Conservation (phyloP, 2,888 invertebrate genomes). For the Drosophila cracens region DNA sequence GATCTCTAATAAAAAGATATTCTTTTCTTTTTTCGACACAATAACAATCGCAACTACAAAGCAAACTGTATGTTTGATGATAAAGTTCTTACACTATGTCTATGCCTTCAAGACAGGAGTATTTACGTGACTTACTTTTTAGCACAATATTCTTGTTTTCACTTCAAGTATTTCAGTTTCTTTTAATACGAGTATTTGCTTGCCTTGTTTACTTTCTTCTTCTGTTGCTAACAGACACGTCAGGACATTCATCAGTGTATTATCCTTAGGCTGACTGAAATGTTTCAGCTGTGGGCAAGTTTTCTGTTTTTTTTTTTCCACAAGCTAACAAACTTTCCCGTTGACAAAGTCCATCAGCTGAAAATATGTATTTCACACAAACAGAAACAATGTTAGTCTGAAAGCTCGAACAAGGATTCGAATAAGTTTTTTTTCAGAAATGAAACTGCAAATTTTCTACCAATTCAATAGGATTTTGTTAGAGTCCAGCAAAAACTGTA, state of each 20-base stretch:
- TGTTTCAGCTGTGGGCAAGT: constrained; percentile 15
- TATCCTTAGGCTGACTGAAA: constrained; percentile 3
- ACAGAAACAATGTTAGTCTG: neutral
- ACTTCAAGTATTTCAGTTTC: constrained; percentile 7
- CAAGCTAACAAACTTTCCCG: neutral
- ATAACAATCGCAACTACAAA: neutral
- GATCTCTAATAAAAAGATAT: neutral
- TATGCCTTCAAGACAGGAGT: neutral
- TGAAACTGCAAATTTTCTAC: neutral
- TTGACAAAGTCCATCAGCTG: neutral
- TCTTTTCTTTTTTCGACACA: neutral
- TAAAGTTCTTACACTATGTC: neutral
- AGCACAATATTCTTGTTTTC: neutral
- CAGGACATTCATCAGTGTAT: constrained; percentile 25
- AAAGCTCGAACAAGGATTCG: neutral
- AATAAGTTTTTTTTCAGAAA: neutral
- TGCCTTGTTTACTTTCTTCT: constrained; percentile 1
- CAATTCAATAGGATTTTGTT: neutral
- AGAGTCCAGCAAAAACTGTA: neutral
- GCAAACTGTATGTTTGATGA: neutral
- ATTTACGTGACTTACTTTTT: constrained; percentile 20
- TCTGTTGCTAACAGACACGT: constrained; percentile 13
- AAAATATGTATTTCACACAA: neutral
- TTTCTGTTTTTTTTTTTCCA: neutral
- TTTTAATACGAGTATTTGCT: constrained; percentile 20